Evolutionary conservation across 2,888 invertebrate genomes (phyloP), one percentile per base, ranked within the genome.

Genomic region (Podotricha telesiphe): DNA sequence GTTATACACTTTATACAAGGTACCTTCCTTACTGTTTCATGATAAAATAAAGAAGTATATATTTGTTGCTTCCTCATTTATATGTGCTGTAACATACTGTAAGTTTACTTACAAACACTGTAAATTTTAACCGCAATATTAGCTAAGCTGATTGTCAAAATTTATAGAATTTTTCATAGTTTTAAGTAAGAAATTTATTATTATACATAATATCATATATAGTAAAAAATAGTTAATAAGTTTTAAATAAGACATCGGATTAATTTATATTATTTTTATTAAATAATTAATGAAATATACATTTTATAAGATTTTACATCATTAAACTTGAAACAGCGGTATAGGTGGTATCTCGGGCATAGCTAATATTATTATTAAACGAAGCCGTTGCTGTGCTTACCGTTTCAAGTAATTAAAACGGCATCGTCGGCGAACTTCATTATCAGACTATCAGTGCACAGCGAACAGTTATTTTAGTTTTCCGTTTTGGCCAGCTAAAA

Each of bases 391-490:
- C 50, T 65, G 68, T 67, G 63, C 73, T 79, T 80, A 74, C 80
- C 77, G 80, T 78, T 79, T 78, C 78, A 67, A 76, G 80, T 83
- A 87, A 88, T 89, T 89, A 89, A 89, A 89, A 87, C 86, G 84
- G 87, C 83, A 85, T 83, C 80, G 80, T 83, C 75, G 83, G 79
- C 83, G 81, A 86, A 88, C 81, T 86, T 88, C 85, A 84, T 88
- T 87, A 88, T 81, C 82, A 80, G 81, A 82, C 85, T 86, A 88
- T 87, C 87, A 89, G 88, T 86, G 87, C 87, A 87, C 85, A 79
- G 85, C 84, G 82, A 80, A 86, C 86, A 84, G 87, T 87, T 87
- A 86, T 78, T 82, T 84, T 79, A 80, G 11, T 37, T 68, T 69
- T 67, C 28, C 8, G 56, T 70, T 51, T 55, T 28, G 20, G 37